Percentiles rank a stretch among this genome's conserved stretches.
Conservation (phyloP, 2,797 vertebrate species). For the Ceyx erithaca region DNA sequence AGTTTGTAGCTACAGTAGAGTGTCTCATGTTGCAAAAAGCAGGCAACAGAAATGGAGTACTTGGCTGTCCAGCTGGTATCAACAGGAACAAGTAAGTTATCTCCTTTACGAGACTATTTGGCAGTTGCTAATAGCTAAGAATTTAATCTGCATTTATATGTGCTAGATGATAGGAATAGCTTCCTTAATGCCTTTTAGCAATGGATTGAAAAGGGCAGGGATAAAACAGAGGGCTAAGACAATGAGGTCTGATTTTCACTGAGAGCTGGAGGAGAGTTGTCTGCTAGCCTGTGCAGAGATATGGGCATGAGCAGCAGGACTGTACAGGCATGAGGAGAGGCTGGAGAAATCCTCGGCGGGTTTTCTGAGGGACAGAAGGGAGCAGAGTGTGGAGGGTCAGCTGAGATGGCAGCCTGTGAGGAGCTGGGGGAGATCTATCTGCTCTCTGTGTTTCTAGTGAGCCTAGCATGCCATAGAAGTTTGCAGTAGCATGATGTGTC, state of each 20-base stretch:
- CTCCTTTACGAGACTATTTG: constrained; percentile 71
- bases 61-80: constrained; percentile 83
- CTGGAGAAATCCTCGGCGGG: not conserved
- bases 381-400: not conserved
- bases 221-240: constrained; percentile 55
- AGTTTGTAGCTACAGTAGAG: constrained; percentile 81
- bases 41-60: constrained; percentile 83
- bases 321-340: constrained; percentile 36
- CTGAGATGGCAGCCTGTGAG: constrained; percentile 22
- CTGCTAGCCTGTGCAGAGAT: constrained; percentile 23
- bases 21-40: constrained; percentile 84
- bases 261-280: constrained; percentile 64
- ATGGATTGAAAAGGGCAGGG: constrained; percentile 19
- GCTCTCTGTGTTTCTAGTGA: not conserved
- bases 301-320: not conserved
- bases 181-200: too few species aligned
- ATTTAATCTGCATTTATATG: constrained; percentile 52
- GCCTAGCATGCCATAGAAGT: not conserved
- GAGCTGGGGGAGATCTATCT: not conserved
- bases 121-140: constrained; percentile 62
- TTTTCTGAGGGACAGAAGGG: constrained; percentile 10
- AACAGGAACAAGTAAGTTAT: constrained; percentile 90
- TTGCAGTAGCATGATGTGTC: constrained; percentile 28
- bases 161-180: not conserved
- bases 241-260: constrained; percentile 59